Evolutionary conservation across 2,888 invertebrate genomes (phyloP).

Genomic region (Drosophila vallismaia): DNA sequence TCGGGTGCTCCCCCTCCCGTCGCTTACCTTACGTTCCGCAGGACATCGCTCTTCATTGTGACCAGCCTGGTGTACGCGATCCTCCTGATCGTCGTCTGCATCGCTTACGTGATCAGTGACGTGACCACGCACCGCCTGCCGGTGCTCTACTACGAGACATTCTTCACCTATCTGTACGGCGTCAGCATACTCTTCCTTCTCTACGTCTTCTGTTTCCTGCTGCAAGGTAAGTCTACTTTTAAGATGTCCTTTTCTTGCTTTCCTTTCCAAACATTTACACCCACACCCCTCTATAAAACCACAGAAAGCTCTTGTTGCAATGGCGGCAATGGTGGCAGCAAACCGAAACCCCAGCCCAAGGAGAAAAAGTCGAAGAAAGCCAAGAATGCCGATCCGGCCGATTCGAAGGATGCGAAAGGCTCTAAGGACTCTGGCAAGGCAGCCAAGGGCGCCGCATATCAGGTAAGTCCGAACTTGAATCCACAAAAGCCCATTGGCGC

Average conservation of each 20-base stretch:
- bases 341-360: constrained; percentile 88
- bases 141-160: constrained; percentile 96
- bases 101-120: constrained; percentile 97
- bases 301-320: constrained; percentile 93
- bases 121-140: constrained; percentile 96
- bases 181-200: constrained; percentile 96
- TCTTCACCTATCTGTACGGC: constrained; percentile 97
- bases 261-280: no score
- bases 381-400: constrained; percentile 87
- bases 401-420: constrained; percentile 86
- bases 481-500: no score
- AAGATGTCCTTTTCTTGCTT: no score
- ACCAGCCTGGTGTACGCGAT: constrained; percentile 98
- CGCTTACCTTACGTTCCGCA: constrained; percentile 80
- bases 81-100: constrained; percentile 95
- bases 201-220: constrained; percentile 96
- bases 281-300: no score
- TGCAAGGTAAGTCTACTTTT: constrained; percentile 87
- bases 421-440: constrained; percentile 87
- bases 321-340: constrained; percentile 85
- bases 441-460: constrained; percentile 88
- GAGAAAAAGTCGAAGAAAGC: constrained; percentile 89
- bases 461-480: constrained; percentile 84
- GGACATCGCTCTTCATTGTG: constrained; percentile 97
- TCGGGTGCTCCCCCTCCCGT: not conserved